Percentiles rank a stretch among this genome's conserved stretches.
These are phyloP conservation scores for Lathronympha strigana DNA, from an alignment of 2,888 invertebrate species.

Conservation along the genomic window DNA sequence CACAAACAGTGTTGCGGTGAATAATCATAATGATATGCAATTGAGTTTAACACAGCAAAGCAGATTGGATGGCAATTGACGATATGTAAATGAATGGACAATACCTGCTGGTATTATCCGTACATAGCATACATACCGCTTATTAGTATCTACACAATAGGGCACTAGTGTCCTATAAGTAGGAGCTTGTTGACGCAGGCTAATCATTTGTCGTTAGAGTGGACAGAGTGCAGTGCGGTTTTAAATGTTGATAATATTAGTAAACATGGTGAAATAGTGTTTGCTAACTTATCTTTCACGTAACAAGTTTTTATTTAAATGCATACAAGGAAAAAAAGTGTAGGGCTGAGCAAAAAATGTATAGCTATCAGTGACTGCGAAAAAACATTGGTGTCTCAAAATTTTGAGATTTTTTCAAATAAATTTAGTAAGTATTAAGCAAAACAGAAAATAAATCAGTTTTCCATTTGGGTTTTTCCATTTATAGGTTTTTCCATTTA, in stretches of 20 bases:
- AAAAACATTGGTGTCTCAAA: no score
- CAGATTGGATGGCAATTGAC: constrained; percentile 46
- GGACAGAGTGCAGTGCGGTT: constrained; percentile 46
- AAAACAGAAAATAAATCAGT: no score
- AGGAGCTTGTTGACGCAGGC: constrained; percentile 46
- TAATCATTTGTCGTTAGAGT: constrained; percentile 56
- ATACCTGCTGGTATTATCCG: constrained; percentile 49
- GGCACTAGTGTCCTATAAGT: constrained; percentile 50
- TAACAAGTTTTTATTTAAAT: no score
- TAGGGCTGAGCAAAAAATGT: no score
- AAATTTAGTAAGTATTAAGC: no score
- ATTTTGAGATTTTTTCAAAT: no score
- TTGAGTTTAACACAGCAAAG: constrained; percentile 40
- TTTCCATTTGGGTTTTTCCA: no score
- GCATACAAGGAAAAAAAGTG: no score
- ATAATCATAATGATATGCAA: constrained; percentile 43
- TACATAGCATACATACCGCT: constrained; percentile 42
- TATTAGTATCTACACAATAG: constrained; percentile 49
- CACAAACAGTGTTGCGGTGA: constrained; percentile 45
- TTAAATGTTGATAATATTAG: not conserved
- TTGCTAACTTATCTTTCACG: not conserved
- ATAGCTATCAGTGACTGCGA: no score
- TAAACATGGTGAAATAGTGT: not conserved
- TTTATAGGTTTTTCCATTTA: no score
- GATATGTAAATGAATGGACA: constrained; percentile 27